Base-by-base conservation (phyloP, 37 sponge, comb jelly and placozoan species). In the Petrosia ficiformis region DNA sequence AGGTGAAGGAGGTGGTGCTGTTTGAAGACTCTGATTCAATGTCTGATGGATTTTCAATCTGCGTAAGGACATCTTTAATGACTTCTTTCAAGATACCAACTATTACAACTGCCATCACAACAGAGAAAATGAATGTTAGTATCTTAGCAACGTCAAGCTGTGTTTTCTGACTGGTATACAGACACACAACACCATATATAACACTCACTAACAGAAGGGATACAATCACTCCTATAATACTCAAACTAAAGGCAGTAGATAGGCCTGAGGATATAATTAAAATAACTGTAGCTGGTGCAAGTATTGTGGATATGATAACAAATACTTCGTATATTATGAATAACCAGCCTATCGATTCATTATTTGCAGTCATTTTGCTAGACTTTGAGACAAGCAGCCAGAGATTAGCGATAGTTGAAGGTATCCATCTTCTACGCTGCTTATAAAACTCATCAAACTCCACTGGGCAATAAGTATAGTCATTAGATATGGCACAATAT, bases 361-460 rank as follows among this genome's bases (percentile, higher is more conserved):
- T 95, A 26, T 64, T 72, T 14, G 38, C 42, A 2, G 79, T 85
- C 32, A 95, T 85, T 16, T 31, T 64, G 1, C 41, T 56, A 6
- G 77, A 75, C 21, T 82, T 71, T 0, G 86, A 70, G 3, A 89
- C 44, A 67, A 90, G 60, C 44, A 73, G 78, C 30, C 64, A 39
- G 57, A 95, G 74, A 54, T 95, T 95, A 32, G 95, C 95, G 6
- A 95, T 41, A 11, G 95, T 95, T 43, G 92, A 90, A 0, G 95
- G 95, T 26, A 90, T 74, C 95, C 95, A 95, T 21, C 95, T 65
- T 6, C 95, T 67, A 30, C 95, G 73, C 83, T 95, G 95, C 73
- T 84, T 90, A 77, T 64, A 95, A 68, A 95, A 95, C 67, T 95
- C 92, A 16, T 88, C 87, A 67, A 95, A 91, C 6, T 39, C 67